These are phyloP conservation scores for Drosophila emarginata DNA, from an alignment of 2,888 invertebrate species.

Conservation along the genomic window DNA sequence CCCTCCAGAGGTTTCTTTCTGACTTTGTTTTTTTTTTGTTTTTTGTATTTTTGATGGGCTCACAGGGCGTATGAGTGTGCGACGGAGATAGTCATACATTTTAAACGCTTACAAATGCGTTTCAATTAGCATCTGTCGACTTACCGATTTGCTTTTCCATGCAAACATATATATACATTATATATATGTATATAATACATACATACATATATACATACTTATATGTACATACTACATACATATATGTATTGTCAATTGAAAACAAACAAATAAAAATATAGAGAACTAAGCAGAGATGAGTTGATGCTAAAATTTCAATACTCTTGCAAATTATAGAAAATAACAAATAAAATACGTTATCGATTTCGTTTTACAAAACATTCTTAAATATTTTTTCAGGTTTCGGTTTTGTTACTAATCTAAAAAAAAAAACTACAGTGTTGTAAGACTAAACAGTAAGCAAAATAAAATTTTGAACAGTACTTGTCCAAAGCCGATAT, in stretches of 20 bases:
- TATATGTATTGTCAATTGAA: constrained; percentile 54
- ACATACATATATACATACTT: constrained; percentile 11
- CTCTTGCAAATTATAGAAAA: background rate
- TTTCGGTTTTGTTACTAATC: no score
- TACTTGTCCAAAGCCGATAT: no score
- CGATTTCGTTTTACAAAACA: background rate
- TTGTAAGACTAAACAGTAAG: no score
- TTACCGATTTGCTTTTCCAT: constrained; percentile 19
- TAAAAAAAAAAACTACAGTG: no score
- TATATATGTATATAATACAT: constrained; percentile 3
- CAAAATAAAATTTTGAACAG: no score
- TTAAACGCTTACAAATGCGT: constrained; percentile 55
- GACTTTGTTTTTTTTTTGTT: background rate
- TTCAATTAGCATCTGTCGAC: constrained; percentile 67
- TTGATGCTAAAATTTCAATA: background rate
- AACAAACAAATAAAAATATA: constrained; percentile 48
- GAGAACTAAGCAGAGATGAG: background rate
- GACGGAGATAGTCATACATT: constrained; percentile 11
- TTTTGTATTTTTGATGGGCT: constrained; percentile 12
- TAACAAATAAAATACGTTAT: no score
- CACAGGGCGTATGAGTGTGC: constrained; percentile 16
- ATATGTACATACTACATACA: background rate
- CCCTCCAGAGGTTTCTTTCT: constrained; percentile 21
- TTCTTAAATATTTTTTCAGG: no score
- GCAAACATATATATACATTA: constrained; percentile 10